Conservation (phyloP, 1,140 invertebrate species). For the Aphidius gifuensis region DNA sequence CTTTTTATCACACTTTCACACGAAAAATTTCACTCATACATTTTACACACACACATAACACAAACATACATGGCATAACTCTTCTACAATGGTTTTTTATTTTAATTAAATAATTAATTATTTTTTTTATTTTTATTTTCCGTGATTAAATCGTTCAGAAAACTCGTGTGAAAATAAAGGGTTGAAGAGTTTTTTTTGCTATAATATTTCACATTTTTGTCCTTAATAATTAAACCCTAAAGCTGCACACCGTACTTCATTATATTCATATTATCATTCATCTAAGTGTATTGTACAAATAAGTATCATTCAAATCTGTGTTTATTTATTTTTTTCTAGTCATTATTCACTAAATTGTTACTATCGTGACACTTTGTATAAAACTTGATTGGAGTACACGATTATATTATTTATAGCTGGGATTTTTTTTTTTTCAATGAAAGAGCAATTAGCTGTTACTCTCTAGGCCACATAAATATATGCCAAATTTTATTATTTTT, state of each 20-base stretch:
- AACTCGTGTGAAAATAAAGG: conserved; percentile 44
- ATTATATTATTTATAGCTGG: conserved; percentile 45
- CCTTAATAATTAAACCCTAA: conserved; percentile 22
- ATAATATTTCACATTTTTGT: conserved; percentile 17
- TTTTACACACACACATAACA: not conserved
- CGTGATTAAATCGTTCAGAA: conserved; percentile 29
- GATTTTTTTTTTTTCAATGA: conserved; percentile 39
- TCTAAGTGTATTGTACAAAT: conserved; percentile 57
- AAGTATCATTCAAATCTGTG: conserved; percentile 50
- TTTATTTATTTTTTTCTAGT: conserved; percentile 34
- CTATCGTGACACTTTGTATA: conserved; percentile 56
- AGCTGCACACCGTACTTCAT: conserved; percentile 23
- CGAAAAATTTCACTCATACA: conserved; percentile 23
- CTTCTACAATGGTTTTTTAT: not conserved
- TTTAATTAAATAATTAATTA: conserved; percentile 13
- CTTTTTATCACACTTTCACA: conserved; percentile 13
- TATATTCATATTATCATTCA: conserved; percentile 43
- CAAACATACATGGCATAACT: too few relatives aligned
- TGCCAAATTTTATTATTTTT: conserved; percentile 42
- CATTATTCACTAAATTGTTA: conserved; percentile 49
- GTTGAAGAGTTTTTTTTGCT: conserved; percentile 34
- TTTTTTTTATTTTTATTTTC: conserved; percentile 21
- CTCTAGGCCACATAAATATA: conserved; percentile 55
- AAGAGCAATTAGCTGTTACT: conserved; percentile 56
- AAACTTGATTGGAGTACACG: conserved; percentile 57